phyloP scores from a whole-genome alignment of 2,113 vertebrate species.

The Sisor rabdophorus region DNA sequence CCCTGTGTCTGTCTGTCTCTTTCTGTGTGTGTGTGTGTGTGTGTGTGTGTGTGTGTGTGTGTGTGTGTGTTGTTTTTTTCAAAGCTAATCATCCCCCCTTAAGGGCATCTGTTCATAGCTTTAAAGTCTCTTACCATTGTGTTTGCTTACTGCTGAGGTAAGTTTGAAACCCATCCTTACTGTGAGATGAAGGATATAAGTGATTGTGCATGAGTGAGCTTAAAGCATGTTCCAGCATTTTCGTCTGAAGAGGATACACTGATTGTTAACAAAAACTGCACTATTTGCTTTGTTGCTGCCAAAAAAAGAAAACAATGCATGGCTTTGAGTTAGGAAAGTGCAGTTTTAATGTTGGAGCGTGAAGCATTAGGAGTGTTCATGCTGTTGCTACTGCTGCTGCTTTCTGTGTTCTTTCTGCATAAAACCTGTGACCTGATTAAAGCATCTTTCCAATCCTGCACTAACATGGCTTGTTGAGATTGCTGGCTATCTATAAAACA shows the following conservation, averaged over 20 bases:
- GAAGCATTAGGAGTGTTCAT: neutral
- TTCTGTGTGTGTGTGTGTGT: constrained; percentile 31
- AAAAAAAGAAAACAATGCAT: neutral
- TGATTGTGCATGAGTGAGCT: constrained; percentile 38
- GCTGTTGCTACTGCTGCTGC: constrained; percentile 7
- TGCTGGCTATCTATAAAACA: neutral
- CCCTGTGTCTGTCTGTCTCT: constrained; percentile 24
- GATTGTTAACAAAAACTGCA: neutral
- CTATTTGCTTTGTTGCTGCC: constrained; percentile 2
- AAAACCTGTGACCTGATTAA: constrained; percentile 6
- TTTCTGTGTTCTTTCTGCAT: neutral
- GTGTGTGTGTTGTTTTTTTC: neutral
- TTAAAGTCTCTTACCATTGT: constrained; percentile 13
- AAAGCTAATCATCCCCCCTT: constrained; percentile 29
- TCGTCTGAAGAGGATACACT: constrained; percentile 3
- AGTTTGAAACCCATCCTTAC: constrained; percentile 36
- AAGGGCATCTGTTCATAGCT: constrained; percentile 22
- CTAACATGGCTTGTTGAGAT: neutral
- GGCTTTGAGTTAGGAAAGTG: neutral
- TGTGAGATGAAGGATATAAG: constrained; percentile 23
- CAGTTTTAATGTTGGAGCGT: neutral
- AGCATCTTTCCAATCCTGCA: constrained; percentile 6
- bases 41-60: constrained; percentile 32
- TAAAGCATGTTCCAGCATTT: constrained; percentile 14
- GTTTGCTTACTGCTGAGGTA: constrained; percentile 37